Conservation (phyloP, 2,888 invertebrate species). For the Microctonus brassicae region DNA sequence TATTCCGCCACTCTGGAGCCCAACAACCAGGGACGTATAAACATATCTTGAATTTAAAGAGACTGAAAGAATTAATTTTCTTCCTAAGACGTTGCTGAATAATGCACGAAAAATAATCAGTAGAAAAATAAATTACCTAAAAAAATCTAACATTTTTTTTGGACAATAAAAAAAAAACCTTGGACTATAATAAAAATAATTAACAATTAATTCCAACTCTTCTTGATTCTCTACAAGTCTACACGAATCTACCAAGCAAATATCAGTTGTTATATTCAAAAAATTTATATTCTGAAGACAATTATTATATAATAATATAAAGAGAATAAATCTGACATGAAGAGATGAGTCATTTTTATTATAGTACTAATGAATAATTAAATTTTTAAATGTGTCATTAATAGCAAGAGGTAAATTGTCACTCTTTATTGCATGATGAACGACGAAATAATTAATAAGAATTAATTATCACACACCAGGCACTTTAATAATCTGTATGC, state of each 20-base stretch:
- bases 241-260: not conserved
- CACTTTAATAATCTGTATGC: not conserved
- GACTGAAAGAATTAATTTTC: not conserved
- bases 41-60: not conserved
- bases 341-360: not conserved
- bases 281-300: not conserved
- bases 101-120: not conserved
- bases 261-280: not conserved
- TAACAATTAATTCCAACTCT: not conserved
- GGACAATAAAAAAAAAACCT: not conserved
- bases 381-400: too few species aligned
- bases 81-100: not conserved
- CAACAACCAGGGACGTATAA: slow-evolving; percentile 55
- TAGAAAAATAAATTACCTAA: not conserved
- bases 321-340: not conserved
- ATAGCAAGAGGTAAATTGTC: not conserved
- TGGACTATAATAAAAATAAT: not conserved
- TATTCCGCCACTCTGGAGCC: slow-evolving; percentile 56
- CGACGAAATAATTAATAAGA: not conserved
- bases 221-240: not conserved
- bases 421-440: not conserved
- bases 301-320: not conserved
- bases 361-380: too few species aligned
- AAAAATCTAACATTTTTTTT: not conserved
- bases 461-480: not conserved